A percentile compares a stretch with the other conserved stretches of the same genome.
These are phyloP conservation scores for Lota lota DNA, from an alignment of 2,113 vertebrate genomes.

Conservation along the genomic window DNA sequence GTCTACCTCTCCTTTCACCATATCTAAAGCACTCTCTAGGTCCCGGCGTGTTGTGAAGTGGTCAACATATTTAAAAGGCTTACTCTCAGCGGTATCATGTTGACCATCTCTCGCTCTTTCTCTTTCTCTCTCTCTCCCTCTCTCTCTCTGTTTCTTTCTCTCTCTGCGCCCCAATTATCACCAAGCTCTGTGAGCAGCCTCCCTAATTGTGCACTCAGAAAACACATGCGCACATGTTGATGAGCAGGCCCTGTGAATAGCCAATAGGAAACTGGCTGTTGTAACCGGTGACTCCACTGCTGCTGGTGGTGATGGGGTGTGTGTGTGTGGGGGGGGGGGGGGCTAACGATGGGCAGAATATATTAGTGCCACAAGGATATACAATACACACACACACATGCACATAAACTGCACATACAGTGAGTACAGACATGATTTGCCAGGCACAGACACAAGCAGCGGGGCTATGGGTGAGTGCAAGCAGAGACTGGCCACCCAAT, in stretches of 20 bases:
- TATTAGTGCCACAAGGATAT: background rate
- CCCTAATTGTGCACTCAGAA: slow-evolving; percentile 53
- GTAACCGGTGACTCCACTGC: slow-evolving; percentile 14
- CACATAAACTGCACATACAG: slow-evolving; percentile 9
- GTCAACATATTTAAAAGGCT: slow-evolving; percentile 54
- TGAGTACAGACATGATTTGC: no score
- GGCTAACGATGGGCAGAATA: slow-evolving; percentile 50
- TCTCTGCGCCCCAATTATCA: slow-evolving; percentile 48
- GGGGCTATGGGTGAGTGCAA: slow-evolving; percentile 51
- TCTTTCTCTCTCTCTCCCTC: no score
- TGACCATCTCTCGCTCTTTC: slow-evolving; percentile 53
- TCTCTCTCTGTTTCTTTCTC: no score
- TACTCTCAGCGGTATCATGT: slow-evolving; percentile 26
- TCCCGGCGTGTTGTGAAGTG: slow-evolving; percentile 43
- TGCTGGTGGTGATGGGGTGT: slow-evolving; percentile 43
- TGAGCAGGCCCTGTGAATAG: slow-evolving; percentile 36
- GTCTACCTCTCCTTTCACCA: slow-evolving; percentile 77
- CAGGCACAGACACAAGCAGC: slow-evolving; percentile 28
- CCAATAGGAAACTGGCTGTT: slow-evolving; percentile 29
- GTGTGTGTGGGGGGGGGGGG: slow-evolving; percentile 33
- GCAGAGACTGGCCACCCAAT: slow-evolving; percentile 48
- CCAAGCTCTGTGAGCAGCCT: slow-evolving; percentile 61
- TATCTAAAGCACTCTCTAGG: slow-evolving; percentile 53
- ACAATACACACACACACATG: slow-evolving; percentile 10
- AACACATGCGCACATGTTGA: slow-evolving; percentile 54